These are phyloP conservation scores for Neotragus moschatus DNA, from an alignment of 2,113 vertebrate genomes.

Conservation along the genomic window DNA sequence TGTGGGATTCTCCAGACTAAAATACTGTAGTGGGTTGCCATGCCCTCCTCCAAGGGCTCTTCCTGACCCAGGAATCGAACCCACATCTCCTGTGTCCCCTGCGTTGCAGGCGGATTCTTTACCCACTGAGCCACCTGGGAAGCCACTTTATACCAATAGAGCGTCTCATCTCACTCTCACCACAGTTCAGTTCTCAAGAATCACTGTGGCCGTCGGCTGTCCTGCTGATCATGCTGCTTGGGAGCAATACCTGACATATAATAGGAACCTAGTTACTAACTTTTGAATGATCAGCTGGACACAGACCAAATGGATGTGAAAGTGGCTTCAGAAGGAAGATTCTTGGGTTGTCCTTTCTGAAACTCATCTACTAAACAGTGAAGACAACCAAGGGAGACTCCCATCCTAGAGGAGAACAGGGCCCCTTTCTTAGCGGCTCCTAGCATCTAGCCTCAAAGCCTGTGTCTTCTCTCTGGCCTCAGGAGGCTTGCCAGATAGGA, in stretches of 20 bases:
- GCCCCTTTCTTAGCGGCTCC: neutral
- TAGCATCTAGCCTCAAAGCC: neutral
- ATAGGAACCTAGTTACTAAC: neutral
- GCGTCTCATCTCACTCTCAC: neutral
- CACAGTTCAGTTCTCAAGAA: neutral
- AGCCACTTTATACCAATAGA: neutral
- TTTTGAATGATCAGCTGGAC: neutral
- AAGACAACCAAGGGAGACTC: neutral
- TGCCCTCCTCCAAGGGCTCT: neutral
- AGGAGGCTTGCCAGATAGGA: neutral
- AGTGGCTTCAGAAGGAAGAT: neutral
- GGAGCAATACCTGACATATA: neutral
- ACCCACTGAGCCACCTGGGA: neutral
- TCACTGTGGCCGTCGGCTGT: too few species aligned
- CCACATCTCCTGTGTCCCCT: neutral
- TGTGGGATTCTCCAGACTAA: neutral
- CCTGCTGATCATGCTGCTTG: rapidly evolving
- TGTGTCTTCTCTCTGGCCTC: neutral
- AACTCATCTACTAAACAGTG: neutral
- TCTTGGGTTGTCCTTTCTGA: neutral
- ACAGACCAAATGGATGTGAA: neutral
- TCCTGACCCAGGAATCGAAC: neutral
- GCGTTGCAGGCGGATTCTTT: neutral
- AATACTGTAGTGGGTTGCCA: neutral
- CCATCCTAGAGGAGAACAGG: neutral